Conservation (phyloP, 2,113 vertebrate genomes). For the Ceuthmochares aereus region DNA sequence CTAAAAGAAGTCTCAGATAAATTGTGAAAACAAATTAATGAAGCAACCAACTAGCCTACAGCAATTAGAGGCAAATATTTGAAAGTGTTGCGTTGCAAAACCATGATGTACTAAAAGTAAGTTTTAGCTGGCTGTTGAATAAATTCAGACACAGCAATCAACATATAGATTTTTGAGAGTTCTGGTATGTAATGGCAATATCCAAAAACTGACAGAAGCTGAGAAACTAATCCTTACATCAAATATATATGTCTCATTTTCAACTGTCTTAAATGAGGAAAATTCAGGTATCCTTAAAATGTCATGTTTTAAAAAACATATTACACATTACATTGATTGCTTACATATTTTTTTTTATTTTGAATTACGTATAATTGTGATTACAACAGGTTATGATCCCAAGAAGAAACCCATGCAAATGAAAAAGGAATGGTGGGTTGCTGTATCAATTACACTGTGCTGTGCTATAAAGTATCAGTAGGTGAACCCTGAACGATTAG, state of each 20-base stretch:
- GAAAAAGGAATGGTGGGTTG: background rate
- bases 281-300: background rate
- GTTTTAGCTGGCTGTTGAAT: background rate
- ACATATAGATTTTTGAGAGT: background rate
- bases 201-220: background rate
- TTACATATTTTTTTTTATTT: background rate
- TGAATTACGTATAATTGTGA: background rate
- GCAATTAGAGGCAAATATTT: background rate
- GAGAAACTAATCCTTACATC: background rate
- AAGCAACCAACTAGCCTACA: background rate
- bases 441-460: background rate
- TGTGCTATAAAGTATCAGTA: background rate
- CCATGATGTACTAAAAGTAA: rapidly evolving
- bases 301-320: background rate
- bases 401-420: background rate
- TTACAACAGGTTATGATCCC: background rate
- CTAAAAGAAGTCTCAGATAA: background rate
- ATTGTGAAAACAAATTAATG: background rate
- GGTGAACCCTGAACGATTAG: background rate
- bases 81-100: background rate
- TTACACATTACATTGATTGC: background rate
- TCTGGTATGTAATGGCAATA: background rate
- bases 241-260: background rate
- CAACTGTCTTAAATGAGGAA: background rate
- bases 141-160: background rate